These are phyloP conservation scores for Phenganax stokvisi DNA, from an alignment of 92 coral and sea anemone species.

Conservation along the genomic window DNA sequence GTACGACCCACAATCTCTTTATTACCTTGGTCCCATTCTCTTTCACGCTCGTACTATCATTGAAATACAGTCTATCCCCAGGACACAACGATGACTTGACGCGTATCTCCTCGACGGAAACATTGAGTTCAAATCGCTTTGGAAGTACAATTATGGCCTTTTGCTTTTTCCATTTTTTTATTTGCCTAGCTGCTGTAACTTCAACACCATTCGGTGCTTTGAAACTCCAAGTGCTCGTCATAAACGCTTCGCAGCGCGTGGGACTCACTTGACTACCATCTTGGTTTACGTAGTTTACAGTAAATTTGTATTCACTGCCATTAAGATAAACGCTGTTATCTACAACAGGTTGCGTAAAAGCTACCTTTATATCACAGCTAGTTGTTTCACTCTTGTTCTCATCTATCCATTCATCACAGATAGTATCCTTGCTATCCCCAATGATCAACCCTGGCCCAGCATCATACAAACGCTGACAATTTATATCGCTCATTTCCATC, in stretches of 20 bases:
- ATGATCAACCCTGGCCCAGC: constrained; percentile 56
- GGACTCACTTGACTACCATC: neutral
- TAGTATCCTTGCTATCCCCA: no score
- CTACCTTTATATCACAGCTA: neutral
- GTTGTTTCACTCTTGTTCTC: constrained; percentile 52
- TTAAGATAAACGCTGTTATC: neutral
- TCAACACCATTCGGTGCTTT: constrained; percentile 6
- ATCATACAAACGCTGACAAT: constrained; percentile 43
- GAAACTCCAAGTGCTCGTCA: constrained; percentile 1
- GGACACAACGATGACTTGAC: constrained; percentile 11
- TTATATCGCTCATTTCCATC: constrained; percentile 33
- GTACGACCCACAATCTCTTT: constrained; percentile 10
- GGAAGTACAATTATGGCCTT: neutral
- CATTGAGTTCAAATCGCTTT: neutral
- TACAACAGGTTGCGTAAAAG: neutral
- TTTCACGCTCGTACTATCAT: neutral
- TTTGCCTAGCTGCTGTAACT: neutral
- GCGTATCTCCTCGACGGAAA: neutral
- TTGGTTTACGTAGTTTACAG: neutral
- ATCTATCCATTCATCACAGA: constrained; percentile 60
- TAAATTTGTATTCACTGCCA: neutral
- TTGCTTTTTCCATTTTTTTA: constrained; percentile 17
- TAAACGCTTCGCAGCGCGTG: constrained; percentile 1
- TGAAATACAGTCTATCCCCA: constrained; percentile 7
- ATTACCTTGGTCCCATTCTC: neutral